phyloP scores from a whole-genome alignment of 2,797 vertebrate species.

The Phoebastria nigripes region DNA sequence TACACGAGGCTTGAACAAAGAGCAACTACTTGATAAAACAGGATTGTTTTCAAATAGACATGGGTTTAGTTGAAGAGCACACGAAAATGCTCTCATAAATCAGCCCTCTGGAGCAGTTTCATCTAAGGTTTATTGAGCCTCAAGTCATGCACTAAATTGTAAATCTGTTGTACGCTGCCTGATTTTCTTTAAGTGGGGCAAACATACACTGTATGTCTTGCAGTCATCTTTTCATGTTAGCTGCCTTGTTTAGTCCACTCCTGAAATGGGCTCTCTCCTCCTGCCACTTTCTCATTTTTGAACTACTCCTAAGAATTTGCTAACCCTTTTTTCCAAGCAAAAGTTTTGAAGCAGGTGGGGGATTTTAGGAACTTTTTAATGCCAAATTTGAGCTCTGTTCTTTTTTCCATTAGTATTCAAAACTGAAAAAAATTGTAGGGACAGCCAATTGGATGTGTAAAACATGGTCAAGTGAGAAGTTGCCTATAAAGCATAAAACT shows the following conservation, averaged over 20 bases:
- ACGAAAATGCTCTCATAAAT: background rate
- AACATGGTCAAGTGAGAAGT: background rate
- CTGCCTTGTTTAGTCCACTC: background rate
- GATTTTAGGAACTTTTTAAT: background rate
- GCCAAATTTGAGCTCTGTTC: background rate
- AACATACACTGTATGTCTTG: background rate
- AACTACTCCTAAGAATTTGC: background rate
- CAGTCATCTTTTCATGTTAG: background rate
- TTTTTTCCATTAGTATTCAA: background rate
- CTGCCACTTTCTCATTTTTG: rapidly evolving
- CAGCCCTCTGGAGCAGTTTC: background rate
- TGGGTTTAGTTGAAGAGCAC: background rate
- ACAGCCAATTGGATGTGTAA: background rate
- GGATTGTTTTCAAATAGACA: background rate
- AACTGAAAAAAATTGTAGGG: background rate
- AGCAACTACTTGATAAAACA: background rate
- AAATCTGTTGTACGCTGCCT: background rate
- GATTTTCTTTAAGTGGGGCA: background rate
- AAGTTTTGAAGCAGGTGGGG: background rate
- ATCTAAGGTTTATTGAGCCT: background rate
- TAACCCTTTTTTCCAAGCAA: background rate
- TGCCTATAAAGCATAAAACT: background rate
- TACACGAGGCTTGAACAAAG: background rate
- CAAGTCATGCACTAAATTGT: background rate
- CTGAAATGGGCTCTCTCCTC: background rate